These are phyloP conservation scores for Agrochola circellaris DNA, from an alignment of 2,888 invertebrate genomes.

Conservation along the genomic window DNA sequence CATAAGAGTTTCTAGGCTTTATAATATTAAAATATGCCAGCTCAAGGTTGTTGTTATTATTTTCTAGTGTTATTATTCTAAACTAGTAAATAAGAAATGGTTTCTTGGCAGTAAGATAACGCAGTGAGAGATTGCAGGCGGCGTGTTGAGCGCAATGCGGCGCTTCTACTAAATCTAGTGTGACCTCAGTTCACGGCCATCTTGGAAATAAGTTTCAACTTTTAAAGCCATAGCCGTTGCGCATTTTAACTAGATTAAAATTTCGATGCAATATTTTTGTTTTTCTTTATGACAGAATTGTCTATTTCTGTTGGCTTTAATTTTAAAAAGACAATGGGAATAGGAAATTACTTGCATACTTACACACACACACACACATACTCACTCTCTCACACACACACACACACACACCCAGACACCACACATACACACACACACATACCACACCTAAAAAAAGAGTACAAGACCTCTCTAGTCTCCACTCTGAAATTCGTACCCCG, in stretches of 20 bases:
- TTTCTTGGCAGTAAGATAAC: constrained; percentile 69
- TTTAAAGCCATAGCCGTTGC: constrained; percentile 24
- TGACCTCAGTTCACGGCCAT: constrained; percentile 83
- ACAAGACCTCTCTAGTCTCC: not conserved
- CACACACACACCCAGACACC: too few species aligned
- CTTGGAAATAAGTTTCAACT: constrained; percentile 58
- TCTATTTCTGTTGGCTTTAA: not conserved
- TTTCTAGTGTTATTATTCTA: not conserved
- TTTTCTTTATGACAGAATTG: not conserved
- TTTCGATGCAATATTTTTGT: not conserved
- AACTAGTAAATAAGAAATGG: not conserved
- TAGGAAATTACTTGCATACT: not conserved
- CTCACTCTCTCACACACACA: not conserved
- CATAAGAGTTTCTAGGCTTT: not conserved
- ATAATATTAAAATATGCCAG: not conserved
- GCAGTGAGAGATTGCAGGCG: constrained; percentile 80
- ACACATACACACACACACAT: too few species aligned
- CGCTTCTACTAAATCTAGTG: constrained; percentile 79
- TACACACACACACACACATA: not conserved
- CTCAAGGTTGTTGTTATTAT: not conserved
- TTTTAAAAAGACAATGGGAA: not conserved
- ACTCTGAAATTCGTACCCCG: not conserved
- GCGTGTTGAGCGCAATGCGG: constrained; percentile 88
- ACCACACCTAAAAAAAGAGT: not conserved
- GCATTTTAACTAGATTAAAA: constrained; percentile 34